phyloP scores from a whole-genome alignment of 2,888 invertebrate species.

The Nymphalis urticae region DNA sequence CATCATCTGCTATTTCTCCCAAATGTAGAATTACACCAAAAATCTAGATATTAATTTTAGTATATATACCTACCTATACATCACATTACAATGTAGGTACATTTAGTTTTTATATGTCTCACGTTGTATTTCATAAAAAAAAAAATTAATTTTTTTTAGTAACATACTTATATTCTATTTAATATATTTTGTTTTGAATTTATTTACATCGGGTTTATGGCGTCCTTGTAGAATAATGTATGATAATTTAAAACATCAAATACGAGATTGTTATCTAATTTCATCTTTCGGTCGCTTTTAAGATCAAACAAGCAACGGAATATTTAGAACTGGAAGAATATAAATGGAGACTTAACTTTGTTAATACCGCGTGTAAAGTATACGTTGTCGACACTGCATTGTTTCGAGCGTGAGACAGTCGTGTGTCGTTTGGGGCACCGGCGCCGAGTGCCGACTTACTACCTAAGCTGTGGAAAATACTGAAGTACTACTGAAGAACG shows the following conservation, averaged over 20 bases:
- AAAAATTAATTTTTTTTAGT: not conserved
- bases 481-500: too few species aligned
- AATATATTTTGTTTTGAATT: slow-evolving; percentile 2
- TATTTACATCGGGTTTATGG: not conserved
- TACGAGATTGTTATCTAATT: slow-evolving; percentile 7
- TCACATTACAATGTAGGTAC: too few species aligned
- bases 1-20: too few species aligned
- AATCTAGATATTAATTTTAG: too few species aligned
- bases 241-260: slow-evolving; percentile 4
- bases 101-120: too few species aligned
- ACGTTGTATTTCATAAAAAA: too few species aligned
- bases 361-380: not conserved
- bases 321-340: not conserved
- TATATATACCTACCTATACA: too few species aligned
- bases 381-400: not conserved
- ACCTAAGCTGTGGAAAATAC: too few species aligned
- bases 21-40: too few species aligned
- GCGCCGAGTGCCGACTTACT: too few species aligned
- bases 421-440: too few species aligned
- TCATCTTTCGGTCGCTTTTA: slow-evolving; percentile 8
- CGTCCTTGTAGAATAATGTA: slow-evolving; percentile 4
- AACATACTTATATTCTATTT: not conserved
- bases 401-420: not conserved
- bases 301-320: slow-evolving; percentile 6
- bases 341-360: not conserved